Conservation (phyloP, 2,113 vertebrate genomes). For the Perccottus glenii region DNA sequence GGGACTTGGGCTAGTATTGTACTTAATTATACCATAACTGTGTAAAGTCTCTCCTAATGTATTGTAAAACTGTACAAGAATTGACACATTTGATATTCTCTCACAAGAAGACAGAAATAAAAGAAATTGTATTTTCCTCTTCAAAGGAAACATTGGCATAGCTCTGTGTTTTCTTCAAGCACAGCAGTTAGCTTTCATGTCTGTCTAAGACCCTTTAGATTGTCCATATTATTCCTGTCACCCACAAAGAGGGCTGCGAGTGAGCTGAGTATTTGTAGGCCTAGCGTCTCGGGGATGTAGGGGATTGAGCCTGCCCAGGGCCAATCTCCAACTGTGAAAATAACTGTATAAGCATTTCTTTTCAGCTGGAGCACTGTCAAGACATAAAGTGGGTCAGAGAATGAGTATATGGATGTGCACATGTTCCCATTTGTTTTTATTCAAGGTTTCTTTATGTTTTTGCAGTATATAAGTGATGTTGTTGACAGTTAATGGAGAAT, state of each 20-base stretch:
- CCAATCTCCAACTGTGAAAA: slow-evolving; percentile 46
- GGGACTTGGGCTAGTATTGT: neutral
- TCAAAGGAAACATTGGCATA: slow-evolving; percentile 30
- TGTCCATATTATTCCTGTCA: slow-evolving; percentile 28
- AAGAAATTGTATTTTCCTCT: neutral
- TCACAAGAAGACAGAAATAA: slow-evolving; percentile 19
- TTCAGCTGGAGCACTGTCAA: slow-evolving; percentile 48
- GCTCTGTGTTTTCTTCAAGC: slow-evolving; percentile 16
- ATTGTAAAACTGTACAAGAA: slow-evolving; percentile 7
- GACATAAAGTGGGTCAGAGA: slow-evolving; percentile 65
- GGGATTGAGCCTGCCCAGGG: slow-evolving; percentile 43
- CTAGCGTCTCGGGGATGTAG: slow-evolving; percentile 44
- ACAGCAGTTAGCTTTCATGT: slow-evolving; percentile 41
- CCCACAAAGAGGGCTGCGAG: slow-evolving; percentile 28
- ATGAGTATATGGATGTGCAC: slow-evolving; percentile 4
- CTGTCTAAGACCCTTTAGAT: slow-evolving; percentile 35
- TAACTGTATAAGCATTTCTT: slow-evolving; percentile 47
- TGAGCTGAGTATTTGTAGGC: slow-evolving; percentile 46
- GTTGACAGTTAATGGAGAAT: no score
- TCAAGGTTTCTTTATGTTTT: slow-evolving; percentile 7
- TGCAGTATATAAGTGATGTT: neutral
- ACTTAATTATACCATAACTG: neutral
- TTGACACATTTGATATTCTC: slow-evolving; percentile 20
- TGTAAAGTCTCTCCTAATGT: slow-evolving; percentile 17
- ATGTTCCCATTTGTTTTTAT: slow-evolving; percentile 26